phyloP scores from a whole-genome alignment of 1,140 invertebrate species.

The Platyura marginata region DNA sequence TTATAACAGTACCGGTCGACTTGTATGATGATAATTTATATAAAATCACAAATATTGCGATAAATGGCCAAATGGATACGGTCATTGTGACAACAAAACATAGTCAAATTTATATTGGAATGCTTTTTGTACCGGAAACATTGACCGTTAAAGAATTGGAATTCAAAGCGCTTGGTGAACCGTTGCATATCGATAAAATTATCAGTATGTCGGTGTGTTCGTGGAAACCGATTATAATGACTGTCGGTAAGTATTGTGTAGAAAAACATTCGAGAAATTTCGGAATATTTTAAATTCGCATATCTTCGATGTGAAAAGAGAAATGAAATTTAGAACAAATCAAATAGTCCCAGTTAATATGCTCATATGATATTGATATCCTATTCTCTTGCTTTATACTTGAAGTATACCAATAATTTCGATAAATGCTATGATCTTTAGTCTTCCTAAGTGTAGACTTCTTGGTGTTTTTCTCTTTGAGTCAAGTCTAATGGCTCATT shows the following conservation, averaged over 20 bases:
- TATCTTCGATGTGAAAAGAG: no score
- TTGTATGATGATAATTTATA: slow-evolving; percentile 21
- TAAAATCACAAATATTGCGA: slow-evolving; percentile 28
- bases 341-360: no score
- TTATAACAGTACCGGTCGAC: slow-evolving; percentile 29
- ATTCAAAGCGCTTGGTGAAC: slow-evolving; percentile 39
- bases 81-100: slow-evolving; percentile 35
- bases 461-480: no score
- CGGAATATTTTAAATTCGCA: no score
- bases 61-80: slow-evolving; percentile 29
- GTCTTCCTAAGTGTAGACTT: no score
- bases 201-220: slow-evolving; percentile 60
- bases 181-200: slow-evolving; percentile 63
- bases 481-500: no score
- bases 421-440: no score
- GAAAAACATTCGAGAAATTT: no score
- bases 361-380: no score
- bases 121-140: slow-evolving; percentile 30
- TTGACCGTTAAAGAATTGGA: slow-evolving; percentile 20
- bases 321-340: no score
- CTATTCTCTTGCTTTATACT: no score
- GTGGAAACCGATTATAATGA: slow-evolving; percentile 79
- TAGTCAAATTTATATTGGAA: slow-evolving; percentile 34
- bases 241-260: slow-evolving; percentile 46
- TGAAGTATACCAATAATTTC: no score